phyloP scores from a whole-genome alignment of 2,113 vertebrate genomes.

The Pristiophorus japonicus region DNA sequence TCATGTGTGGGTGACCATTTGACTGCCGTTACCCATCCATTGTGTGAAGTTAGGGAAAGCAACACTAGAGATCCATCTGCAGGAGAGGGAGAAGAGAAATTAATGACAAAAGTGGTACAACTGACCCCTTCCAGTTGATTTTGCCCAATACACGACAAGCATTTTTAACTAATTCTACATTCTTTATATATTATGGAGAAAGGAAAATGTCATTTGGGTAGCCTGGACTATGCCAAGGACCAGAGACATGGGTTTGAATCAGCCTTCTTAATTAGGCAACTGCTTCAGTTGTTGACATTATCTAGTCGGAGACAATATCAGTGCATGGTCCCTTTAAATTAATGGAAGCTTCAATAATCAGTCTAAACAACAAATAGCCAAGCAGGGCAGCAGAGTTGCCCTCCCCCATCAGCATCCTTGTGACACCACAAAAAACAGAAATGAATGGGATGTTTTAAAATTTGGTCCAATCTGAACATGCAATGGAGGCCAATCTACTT shows the following conservation, averaged over 20 bases:
- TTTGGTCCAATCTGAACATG: background rate
- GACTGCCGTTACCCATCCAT: constrained; percentile 89
- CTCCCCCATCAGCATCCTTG: background rate
- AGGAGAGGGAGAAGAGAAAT: constrained; percentile 32
- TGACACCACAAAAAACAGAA: background rate
- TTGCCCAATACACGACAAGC: background rate
- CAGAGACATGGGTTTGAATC: background rate
- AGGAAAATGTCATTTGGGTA: background rate
- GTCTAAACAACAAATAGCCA: background rate
- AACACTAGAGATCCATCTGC: constrained; percentile 87
- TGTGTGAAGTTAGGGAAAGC: constrained; percentile 87
- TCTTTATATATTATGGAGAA: background rate
- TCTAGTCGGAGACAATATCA: background rate
- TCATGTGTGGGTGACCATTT: constrained; percentile 87
- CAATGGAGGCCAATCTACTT: background rate
- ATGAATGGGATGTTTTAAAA: background rate
- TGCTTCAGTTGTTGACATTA: background rate
- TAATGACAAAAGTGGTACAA: background rate
- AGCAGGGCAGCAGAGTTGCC: background rate
- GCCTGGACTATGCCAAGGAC: background rate
- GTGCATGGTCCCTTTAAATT: background rate
- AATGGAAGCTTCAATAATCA: background rate
- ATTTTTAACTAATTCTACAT: background rate
- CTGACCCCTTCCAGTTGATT: background rate
- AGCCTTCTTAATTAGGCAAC: background rate